phyloP scores from a whole-genome alignment of 2,888 invertebrate genomes.

The Lepidochitona cinerea region DNA sequence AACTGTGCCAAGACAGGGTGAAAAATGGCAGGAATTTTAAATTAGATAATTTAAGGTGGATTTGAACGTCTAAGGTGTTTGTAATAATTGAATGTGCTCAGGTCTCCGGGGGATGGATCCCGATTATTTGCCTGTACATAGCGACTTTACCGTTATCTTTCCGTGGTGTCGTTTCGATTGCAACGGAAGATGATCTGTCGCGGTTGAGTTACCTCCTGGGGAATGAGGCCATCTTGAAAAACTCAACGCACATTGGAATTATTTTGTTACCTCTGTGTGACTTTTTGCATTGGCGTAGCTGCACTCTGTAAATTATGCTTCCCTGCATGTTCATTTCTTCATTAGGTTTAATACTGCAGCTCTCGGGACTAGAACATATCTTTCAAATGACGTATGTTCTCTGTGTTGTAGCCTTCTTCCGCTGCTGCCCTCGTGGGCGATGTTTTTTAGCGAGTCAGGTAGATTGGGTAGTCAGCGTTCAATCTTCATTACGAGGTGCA shows the following conservation, averaged over 20 bases:
- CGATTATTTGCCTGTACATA: too few species aligned
- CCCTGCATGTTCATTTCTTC: not conserved
- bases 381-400: not conserved
- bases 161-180: too few species aligned
- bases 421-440: not conserved
- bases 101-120: too few species aligned
- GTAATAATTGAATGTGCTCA: too few species aligned
- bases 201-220: too few species aligned
- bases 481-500: slow-evolving; percentile 7
- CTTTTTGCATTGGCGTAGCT: not conserved
- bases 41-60: too few species aligned
- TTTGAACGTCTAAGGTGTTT: too few species aligned
- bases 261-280: slow-evolving; percentile 5
- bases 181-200: too few species aligned
- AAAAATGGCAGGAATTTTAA: too few species aligned
- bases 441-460: too few species aligned
- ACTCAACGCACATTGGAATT: not conserved
- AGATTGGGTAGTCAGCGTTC: not conserved
- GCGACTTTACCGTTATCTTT: too few species aligned
- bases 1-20: too few species aligned
- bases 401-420: not conserved
- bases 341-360: not conserved
- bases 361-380: not conserved
- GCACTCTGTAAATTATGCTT: not conserved
- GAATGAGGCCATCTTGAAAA: not conserved